Evolutionary conservation across 1,140 invertebrate species (phyloP).

Genomic region (Zeugodacus cucurbitae): DNA sequence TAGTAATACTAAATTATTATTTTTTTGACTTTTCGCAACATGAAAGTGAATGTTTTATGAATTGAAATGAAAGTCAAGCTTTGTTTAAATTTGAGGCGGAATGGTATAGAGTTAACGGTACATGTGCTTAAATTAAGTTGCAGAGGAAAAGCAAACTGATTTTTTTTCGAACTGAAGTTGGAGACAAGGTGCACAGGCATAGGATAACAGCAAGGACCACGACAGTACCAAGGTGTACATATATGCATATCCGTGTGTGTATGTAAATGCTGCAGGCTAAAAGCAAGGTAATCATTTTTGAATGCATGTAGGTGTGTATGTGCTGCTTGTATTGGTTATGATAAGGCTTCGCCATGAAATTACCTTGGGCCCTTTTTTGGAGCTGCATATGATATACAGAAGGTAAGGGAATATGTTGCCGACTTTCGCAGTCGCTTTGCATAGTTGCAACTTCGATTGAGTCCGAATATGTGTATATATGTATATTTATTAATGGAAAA

Average conservation of each 20-base stretch:
- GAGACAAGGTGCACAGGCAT: background rate
- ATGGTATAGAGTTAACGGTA: background rate
- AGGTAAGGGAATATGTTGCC: background rate
- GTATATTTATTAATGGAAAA: background rate
- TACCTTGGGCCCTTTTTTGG: conserved; percentile 8
- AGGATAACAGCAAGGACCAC: background rate
- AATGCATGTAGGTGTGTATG: background rate
- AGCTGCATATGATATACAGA: background rate
- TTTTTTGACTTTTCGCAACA: background rate
- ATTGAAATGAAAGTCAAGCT: background rate
- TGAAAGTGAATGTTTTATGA: conserved; percentile 9
- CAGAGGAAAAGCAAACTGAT: background rate
- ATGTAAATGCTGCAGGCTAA: background rate
- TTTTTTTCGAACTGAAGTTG: background rate
- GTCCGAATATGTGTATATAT: background rate
- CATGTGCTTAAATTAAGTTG: background rate
- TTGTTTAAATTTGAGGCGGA: background rate
- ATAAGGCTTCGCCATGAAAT: conserved; percentile 34
- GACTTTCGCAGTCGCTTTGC: background rate
- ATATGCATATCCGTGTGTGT: too few relatives aligned
- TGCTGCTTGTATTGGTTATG: background rate
- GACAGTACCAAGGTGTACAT: background rate
- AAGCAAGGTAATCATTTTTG: background rate
- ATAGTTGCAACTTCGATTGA: background rate
- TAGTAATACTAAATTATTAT: background rate